These are phyloP conservation scores for Ectemnius continuus DNA, from an alignment of 2,888 invertebrate genomes.

Conservation along the genomic window DNA sequence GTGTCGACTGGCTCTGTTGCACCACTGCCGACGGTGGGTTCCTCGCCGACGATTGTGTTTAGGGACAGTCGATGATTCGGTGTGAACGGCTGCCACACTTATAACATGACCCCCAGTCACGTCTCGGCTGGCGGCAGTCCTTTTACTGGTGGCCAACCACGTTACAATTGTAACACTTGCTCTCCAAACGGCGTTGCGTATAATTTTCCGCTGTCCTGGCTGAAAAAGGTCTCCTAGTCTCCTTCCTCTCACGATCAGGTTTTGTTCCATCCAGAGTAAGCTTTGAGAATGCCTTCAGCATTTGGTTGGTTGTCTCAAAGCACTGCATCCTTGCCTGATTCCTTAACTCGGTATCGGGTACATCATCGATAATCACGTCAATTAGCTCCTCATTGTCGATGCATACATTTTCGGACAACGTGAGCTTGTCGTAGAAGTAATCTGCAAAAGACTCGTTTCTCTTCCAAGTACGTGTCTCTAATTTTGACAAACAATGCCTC, in stretches of 20 bases:
- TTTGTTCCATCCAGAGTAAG: neutral
- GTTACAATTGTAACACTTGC: neutral
- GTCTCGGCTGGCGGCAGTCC: neutral
- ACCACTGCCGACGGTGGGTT: neutral
- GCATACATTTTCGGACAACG: no score
- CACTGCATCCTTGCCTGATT: constrained; percentile 6
- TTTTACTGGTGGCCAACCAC: neutral
- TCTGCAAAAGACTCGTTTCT: no score
- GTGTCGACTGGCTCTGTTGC: no score
- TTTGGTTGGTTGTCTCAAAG: neutral
- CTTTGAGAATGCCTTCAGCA: neutral
- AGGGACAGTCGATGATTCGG: no score
- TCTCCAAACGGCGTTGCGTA: neutral
- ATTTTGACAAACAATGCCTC: no score
- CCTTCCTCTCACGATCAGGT: neutral
- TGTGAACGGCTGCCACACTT: no score
- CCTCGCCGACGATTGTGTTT: no score
- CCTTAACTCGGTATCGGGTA: neutral
- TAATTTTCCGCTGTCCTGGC: neutral
- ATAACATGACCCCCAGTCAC: no score
- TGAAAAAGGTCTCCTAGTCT: neutral
- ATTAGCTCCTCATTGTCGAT: no score
- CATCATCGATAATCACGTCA: no score
- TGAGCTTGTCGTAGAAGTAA: no score
- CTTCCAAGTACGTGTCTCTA: no score